These are phyloP conservation scores for Andrena haemorrhoa DNA, from an alignment of 2,888 invertebrate species.

Conservation along the genomic window DNA sequence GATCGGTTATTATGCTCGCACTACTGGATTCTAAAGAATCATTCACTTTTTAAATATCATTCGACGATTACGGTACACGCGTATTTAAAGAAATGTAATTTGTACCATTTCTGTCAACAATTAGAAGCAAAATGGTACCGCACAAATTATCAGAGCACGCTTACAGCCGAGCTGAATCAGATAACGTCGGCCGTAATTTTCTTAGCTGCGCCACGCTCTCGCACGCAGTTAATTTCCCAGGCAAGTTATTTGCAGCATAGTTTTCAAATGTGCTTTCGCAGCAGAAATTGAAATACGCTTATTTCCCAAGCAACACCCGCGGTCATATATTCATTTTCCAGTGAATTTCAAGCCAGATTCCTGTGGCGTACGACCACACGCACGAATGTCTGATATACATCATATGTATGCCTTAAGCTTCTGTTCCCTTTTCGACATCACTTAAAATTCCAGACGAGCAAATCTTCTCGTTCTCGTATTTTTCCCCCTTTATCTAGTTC, in stretches of 20 bases:
- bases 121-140: conserved; percentile 24
- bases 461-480: not conserved
- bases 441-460: not conserved
- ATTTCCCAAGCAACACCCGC: conserved; percentile 37
- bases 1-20: not conserved
- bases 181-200: conserved; percentile 46
- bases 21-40: not conserved
- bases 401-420: not conserved
- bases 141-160: conserved; percentile 28
- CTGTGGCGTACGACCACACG: conserved; percentile 11
- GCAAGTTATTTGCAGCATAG: conserved; percentile 33
- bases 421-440: not conserved
- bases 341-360: conserved; percentile 37
- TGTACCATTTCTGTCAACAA: conserved; percentile 1
- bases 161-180: conserved; percentile 34
- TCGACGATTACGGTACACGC: too few species aligned
- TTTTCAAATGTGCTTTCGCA: conserved; percentile 59
- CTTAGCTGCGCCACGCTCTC: conserved; percentile 37
- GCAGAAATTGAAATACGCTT: conserved; percentile 59
- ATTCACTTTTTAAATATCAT: not conserved
- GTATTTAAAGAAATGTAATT: not conserved
- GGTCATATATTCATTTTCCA: conserved; percentile 28
- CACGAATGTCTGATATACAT: not conserved
- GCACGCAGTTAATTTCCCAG: conserved; percentile 35
- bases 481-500: not conserved